Conservation (phyloP, 2,888 invertebrate genomes). For the Mylabris sibirica region DNA sequence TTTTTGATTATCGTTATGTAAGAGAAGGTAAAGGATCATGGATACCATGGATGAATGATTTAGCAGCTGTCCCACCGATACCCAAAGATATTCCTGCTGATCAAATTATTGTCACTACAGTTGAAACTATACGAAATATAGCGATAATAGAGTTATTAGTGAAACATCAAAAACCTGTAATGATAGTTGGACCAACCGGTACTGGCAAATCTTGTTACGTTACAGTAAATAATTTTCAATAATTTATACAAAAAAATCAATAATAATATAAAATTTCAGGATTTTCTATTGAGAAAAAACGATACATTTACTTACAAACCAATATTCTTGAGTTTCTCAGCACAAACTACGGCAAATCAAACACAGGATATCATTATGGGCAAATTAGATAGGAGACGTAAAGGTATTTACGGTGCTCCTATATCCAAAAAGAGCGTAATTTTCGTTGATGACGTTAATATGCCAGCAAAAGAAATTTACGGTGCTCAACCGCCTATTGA, state of each 20-base stretch:
- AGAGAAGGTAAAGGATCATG: slow-evolving; percentile 94
- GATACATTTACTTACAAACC: slow-evolving; percentile 83
- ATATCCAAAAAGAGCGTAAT: slow-evolving; percentile 88
- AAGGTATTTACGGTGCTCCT: slow-evolving; percentile 88
- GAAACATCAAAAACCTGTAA: slow-evolving; percentile 81
- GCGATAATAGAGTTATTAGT: slow-evolving; percentile 82
- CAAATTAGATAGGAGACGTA: slow-evolving; percentile 89
- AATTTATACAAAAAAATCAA: slow-evolving; percentile 80
- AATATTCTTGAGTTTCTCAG: slow-evolving; percentile 89
- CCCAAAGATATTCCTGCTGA: slow-evolving; percentile 91
- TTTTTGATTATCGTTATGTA: slow-evolving; percentile 90
- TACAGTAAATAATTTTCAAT: slow-evolving; percentile 69
- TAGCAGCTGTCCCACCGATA: slow-evolving; percentile 73
- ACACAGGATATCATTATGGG: slow-evolving; percentile 95
- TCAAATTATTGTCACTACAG: slow-evolving; percentile 93
- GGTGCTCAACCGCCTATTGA: slow-evolving; percentile 67
- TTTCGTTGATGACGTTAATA: slow-evolving; percentile 94
- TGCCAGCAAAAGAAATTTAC: slow-evolving; percentile 89
- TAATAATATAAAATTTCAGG: slow-evolving; percentile 63
- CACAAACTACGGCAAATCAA: slow-evolving; percentile 92
- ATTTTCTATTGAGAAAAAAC: slow-evolving; percentile 81
- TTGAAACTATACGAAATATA: slow-evolving; percentile 87
- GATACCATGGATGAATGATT: slow-evolving; percentile 56
- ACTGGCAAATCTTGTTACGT: slow-evolving; percentile 94
- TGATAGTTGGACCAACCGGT: slow-evolving; percentile 93